A percentile compares a stretch with the other conserved stretches of the same genome.
Conservation (phyloP, 2,797 vertebrate genomes). For the Tapirus indicus region DNA sequence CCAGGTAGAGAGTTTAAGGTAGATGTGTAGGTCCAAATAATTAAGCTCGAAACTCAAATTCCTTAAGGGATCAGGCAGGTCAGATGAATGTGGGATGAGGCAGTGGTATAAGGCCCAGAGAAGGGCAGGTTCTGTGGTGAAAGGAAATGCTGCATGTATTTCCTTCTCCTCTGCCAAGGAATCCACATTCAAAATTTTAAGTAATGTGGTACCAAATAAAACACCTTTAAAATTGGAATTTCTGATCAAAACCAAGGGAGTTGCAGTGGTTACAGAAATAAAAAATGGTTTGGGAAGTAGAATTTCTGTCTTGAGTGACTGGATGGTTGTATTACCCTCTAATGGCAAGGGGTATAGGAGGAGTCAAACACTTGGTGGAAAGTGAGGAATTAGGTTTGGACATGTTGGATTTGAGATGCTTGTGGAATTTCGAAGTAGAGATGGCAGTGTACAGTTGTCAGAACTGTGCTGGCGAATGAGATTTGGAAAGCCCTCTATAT, state of each 20-base stretch:
- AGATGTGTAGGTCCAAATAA: background rate
- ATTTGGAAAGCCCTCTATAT: background rate
- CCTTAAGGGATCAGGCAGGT: background rate
- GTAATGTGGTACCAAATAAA: background rate
- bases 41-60: background rate
- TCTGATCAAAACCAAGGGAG: background rate
- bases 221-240: background rate
- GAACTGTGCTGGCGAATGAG: background rate
- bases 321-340: background rate
- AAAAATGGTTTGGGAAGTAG: background rate
- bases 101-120: background rate
- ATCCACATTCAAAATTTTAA: background rate
- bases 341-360: background rate
- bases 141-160: background rate
- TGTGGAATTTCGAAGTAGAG: background rate
- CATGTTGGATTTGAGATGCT: slow-evolving; percentile 11
- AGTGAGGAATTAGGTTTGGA: background rate
- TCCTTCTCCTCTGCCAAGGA: background rate
- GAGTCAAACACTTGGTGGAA: background rate
- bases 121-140: background rate
- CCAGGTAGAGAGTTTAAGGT: background rate
- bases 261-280: background rate
- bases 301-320: slow-evolving; percentile 17
- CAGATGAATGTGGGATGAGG: background rate
- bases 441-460: background rate